Evolutionary conservation across 2,888 invertebrate genomes (phyloP).

Genomic region (Dendrolimus pini): DNA sequence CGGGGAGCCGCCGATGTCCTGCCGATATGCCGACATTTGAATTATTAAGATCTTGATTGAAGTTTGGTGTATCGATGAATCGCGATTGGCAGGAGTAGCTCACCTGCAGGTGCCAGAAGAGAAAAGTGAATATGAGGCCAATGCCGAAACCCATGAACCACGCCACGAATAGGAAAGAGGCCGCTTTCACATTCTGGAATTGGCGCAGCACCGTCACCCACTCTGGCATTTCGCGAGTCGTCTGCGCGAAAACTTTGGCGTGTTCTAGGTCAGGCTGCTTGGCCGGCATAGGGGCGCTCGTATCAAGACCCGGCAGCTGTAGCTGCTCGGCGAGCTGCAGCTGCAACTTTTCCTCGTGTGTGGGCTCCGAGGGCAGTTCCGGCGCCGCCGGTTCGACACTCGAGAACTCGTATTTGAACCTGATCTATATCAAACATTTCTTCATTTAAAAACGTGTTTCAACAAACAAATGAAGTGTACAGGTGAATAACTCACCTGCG

Average conservation of each 20-base stretch:
- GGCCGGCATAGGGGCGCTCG: slow-evolving; percentile 62
- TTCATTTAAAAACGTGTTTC: neutral
- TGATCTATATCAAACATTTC: slow-evolving; percentile 49
- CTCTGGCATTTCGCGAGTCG: slow-evolving; percentile 92
- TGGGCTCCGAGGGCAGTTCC: slow-evolving; percentile 77
- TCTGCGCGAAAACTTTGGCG: slow-evolving; percentile 88
- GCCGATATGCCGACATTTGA: slow-evolving; percentile 21
- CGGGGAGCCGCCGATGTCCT: slow-evolving; percentile 97
- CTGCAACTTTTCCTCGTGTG: slow-evolving; percentile 86
- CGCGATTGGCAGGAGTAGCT: neutral
- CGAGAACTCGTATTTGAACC: slow-evolving; percentile 79
- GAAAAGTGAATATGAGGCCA: slow-evolving; percentile 98
- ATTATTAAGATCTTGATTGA: neutral
- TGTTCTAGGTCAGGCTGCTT: slow-evolving; percentile 36
- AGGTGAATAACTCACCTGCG: slow-evolving; percentile 78
- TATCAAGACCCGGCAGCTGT: slow-evolving; percentile 86
- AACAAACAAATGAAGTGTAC: neutral
- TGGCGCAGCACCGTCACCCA: slow-evolving; percentile 95
- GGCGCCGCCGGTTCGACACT: slow-evolving; percentile 68
- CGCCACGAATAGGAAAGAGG: slow-evolving; percentile 95
- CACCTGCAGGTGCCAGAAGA: slow-evolving; percentile 98
- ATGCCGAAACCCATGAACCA: slow-evolving; percentile 99
- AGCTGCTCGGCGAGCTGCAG: slow-evolving; percentile 89
- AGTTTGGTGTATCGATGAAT: too few relatives aligned
- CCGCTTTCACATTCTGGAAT: slow-evolving; percentile 93